These are phyloP conservation scores for Blomia tropicalis DNA, from an alignment of 2,888 invertebrate species.

Conservation along the genomic window DNA sequence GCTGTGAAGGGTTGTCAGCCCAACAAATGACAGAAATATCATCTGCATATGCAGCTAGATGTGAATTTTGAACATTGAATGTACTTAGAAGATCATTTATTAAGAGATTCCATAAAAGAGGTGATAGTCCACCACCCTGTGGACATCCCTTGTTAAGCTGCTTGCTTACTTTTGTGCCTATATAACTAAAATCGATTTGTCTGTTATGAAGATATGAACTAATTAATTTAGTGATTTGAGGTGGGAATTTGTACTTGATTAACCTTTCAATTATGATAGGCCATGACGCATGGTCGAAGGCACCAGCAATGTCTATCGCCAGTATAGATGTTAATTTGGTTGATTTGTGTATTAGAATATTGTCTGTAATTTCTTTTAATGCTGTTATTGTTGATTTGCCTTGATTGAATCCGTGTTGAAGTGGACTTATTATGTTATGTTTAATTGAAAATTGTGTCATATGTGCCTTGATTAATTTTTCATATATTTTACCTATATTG, in stretches of 20 bases:
- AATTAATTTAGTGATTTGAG: neutral
- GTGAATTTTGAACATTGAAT: neutral
- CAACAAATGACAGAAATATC: neutral
- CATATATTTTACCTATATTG: neutral
- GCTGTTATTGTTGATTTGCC: neutral
- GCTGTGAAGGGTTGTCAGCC: neutral
- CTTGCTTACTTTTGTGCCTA: neutral
- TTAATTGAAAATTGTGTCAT: neutral
- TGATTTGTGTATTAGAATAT: neutral
- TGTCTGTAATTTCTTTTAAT: neutral
- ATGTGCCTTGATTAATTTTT: neutral
- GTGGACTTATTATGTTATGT: neutral
- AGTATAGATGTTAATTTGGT: neutral
- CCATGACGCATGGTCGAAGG: neutral
- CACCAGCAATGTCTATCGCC: neutral
- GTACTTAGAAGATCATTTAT: neutral
- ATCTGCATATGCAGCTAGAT: neutral
- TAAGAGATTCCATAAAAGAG: neutral
- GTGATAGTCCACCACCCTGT: neutral
- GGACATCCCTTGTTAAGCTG: neutral
- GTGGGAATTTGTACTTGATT: neutral
- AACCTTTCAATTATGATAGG: neutral
- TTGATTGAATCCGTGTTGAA: neutral
- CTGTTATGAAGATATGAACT: neutral
- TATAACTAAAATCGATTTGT: neutral